A percentile compares a stretch with the other conserved stretches of the same genome.
These are phyloP conservation scores for Entelurus aequoreus DNA, from an alignment of 2,113 vertebrate genomes.

Conservation along the genomic window DNA sequence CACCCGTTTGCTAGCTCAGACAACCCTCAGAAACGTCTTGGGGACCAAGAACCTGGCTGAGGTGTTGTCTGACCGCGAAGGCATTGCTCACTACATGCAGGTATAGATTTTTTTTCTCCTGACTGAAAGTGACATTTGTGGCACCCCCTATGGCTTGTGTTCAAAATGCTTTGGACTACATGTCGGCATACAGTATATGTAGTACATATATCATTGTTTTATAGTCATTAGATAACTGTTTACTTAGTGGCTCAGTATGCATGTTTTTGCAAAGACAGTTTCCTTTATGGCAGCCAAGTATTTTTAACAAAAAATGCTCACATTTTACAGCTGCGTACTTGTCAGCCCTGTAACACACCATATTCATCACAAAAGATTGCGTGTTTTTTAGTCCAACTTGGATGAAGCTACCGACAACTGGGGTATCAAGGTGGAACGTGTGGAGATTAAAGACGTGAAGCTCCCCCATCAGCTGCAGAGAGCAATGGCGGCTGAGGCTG, in stretches of 20 bases:
- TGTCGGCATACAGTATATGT: no score
- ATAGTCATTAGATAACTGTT: no score
- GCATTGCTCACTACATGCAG: slow-evolving; percentile 83
- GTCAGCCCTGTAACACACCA: background rate
- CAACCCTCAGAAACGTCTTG: slow-evolving; percentile 82
- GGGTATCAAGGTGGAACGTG: slow-evolving; percentile 83
- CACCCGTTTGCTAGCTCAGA: slow-evolving; percentile 82
- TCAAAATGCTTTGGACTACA: no score
- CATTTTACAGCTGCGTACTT: background rate
- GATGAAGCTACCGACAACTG: slow-evolving; percentile 79
- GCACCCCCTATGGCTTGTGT: no score
- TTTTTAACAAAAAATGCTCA: no score
- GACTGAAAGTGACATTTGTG: no score
- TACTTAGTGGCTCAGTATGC: no score
- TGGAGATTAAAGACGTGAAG: slow-evolving; percentile 86
- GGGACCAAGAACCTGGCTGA: slow-evolving; percentile 83
- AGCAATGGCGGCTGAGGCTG: slow-evolving; percentile 84
- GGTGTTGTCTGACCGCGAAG: slow-evolving; percentile 79
- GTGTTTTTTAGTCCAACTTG: slow-evolving; percentile 60
- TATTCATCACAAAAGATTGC: background rate
- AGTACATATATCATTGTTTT: no score
- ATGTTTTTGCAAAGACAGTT: no score
- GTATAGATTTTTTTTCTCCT: slow-evolving; percentile 42
- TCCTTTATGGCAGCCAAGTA: no score
- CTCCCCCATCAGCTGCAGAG: slow-evolving; percentile 82